A percentile compares a stretch with the other conserved stretches of the same genome.
These are phyloP conservation scores for Leptinotarsa tumamoca DNA, from an alignment of 2,888 invertebrate genomes.

Conservation along the genomic window DNA sequence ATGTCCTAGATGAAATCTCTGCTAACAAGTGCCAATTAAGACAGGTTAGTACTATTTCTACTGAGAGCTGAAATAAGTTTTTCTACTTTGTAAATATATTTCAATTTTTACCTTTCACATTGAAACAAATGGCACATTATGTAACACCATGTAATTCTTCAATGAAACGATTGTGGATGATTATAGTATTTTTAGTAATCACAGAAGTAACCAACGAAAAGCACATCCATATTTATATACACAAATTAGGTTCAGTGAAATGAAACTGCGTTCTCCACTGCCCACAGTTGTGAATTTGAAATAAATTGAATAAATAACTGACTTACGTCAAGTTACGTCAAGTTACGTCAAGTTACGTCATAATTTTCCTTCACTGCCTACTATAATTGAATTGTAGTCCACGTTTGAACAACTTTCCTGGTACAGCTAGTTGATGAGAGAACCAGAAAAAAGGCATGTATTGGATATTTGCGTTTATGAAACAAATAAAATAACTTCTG, in stretches of 20 bases:
- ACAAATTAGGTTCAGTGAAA: constrained; percentile 38
- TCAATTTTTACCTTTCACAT: background rate
- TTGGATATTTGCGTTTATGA: too few relatives aligned
- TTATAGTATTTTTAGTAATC: constrained; percentile 53
- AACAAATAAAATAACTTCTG: too few relatives aligned
- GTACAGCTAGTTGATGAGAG: too few relatives aligned
- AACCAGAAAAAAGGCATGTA: too few relatives aligned
- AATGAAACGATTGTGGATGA: constrained; percentile 39
- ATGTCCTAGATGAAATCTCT: constrained; percentile 28
- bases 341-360: too few relatives aligned
- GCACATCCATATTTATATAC: constrained; percentile 52
- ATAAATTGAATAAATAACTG: background rate
- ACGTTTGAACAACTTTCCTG: too few relatives aligned
- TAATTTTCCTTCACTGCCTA: background rate
- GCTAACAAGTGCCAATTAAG: constrained; percentile 41
- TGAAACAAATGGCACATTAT: constrained; percentile 15
- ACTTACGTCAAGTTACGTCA: too few relatives aligned
- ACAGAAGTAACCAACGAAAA: constrained; percentile 48
- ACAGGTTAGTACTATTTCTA: constrained; percentile 9
- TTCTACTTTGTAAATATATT: constrained; percentile 9
- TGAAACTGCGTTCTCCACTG: constrained; percentile 3
- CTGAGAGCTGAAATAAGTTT: constrained; percentile 1
- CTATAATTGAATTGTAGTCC: too few relatives aligned
- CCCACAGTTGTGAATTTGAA: background rate
- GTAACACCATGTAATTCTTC: background rate